These are phyloP conservation scores for Drosophila aldrichi DNA, from an alignment of 2,888 invertebrate species.

Conservation along the genomic window DNA sequence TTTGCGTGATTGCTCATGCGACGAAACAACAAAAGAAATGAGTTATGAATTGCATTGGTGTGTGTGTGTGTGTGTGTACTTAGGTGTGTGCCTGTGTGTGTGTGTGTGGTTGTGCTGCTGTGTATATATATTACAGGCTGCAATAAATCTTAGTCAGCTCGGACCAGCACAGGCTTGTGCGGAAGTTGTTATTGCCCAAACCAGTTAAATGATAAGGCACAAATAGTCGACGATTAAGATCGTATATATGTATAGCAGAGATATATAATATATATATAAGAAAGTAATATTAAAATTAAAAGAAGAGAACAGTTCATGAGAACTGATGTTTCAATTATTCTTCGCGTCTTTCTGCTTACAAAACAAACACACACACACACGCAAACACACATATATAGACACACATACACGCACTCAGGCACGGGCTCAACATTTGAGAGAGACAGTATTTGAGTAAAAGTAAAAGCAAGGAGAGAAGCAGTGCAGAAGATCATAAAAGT, in stretches of 20 bases:
- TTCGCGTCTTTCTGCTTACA: too few species aligned
- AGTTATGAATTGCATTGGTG: conserved; percentile 44
- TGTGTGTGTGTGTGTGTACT: conserved; percentile 4
- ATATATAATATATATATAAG: background rate
- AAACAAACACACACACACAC: too few species aligned
- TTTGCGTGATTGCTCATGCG: conserved; percentile 52
- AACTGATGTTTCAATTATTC: too few species aligned
- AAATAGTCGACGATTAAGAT: conserved; percentile 25
- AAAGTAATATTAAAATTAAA: too few species aligned
- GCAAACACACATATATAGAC: too few species aligned
- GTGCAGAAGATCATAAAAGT: too few species aligned
- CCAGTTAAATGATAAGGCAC: conserved; percentile 49
- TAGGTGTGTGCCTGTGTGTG: background rate
- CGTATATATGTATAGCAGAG: background rate
- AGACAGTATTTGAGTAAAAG: too few species aligned
- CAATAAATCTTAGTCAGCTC: conserved; percentile 51
- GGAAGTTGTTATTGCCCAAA: conserved; percentile 48
- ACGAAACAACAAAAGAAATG: conserved; percentile 57
- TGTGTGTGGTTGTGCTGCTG: background rate
- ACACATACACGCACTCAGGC: too few species aligned
- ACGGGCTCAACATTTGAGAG: too few species aligned
- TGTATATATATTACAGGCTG: conserved; percentile 17
- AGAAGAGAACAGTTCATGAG: too few species aligned
- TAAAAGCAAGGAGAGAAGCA: too few species aligned
- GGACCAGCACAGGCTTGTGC: conserved; percentile 36